Conservation (phyloP, 2,888 invertebrate genomes). For the Rhagophthalmus giganteus region DNA sequence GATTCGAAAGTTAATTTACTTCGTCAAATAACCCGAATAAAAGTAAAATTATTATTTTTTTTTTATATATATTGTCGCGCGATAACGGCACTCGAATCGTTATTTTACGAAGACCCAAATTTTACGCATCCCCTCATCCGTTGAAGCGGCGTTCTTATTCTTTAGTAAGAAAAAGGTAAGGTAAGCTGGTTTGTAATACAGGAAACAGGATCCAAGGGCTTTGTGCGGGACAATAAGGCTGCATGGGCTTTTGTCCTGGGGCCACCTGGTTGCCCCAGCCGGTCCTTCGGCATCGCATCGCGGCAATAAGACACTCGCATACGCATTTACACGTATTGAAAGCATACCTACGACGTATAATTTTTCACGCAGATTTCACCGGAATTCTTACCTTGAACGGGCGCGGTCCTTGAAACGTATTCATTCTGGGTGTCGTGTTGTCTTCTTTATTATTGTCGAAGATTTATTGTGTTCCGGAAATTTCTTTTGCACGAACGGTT, state of each 20-base stretch:
- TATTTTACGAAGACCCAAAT: no score
- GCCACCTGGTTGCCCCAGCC: constrained; percentile 33
- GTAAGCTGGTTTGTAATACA: constrained; percentile 34
- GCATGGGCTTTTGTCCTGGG: constrained; percentile 34
- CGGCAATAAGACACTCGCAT: constrained; percentile 16
- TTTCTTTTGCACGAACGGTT: background rate
- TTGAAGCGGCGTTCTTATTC: constrained; percentile 19
- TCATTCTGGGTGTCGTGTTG: background rate
- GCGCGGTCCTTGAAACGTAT: background rate
- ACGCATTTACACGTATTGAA: constrained; percentile 13
- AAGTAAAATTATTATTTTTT: no score
- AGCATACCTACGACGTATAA: constrained; percentile 4
- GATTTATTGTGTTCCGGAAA: background rate
- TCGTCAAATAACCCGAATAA: no score
- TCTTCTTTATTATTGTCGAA: background rate
- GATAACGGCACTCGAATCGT: no score
- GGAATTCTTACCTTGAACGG: constrained; percentile 3
- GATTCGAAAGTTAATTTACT: no score
- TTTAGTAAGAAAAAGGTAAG: constrained; percentile 30
- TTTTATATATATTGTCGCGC: no score
- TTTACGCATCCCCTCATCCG: constrained; percentile 16
- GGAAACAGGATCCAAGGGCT: constrained; percentile 36
- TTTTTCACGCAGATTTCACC: constrained; percentile 19
- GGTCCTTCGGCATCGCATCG: constrained; percentile 14
- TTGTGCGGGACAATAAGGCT: constrained; percentile 35